Evolutionary conservation across 2,113 vertebrate species (phyloP), one percentile per base, ranked within the genome.

Genomic region (Acanthochromis polyacanthus): DNA sequence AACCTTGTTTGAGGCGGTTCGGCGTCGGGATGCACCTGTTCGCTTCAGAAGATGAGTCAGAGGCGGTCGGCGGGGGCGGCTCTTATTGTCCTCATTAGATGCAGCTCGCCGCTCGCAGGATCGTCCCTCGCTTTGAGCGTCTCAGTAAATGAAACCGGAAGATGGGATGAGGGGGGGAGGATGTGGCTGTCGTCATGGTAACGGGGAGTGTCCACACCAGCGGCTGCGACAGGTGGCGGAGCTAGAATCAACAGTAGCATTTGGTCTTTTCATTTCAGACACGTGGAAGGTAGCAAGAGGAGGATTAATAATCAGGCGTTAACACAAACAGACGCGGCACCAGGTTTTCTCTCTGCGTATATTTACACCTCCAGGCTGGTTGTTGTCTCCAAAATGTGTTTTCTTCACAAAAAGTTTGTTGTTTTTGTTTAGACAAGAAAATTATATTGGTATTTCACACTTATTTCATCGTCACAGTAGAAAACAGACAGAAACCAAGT

Each of bases 11-110:
- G 36, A 80, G 32, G 59, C 25, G 25, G 25, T 25, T 25, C 25
- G 25, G 25, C 3, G 25, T 25, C 70, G 71, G 86, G 89, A 92
- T 80, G 90, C 89, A 90, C 76, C 84, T 93, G 80, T 84, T 73
- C 50, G 85, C 60, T 71, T 81, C 81, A 82, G 86, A 75, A 28
- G 86, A 93, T 90, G 92, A 95, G 86, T 94, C 93, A 80, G 84
- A 91, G 80, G 81, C n/a, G 84, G 87, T 90, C 74, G 87, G 89
- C 87, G 78, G 78, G 62, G 87, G 83, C 52, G 68, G 80, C 72
- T 75, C 63, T 66, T 64, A 52, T 53, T 66, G 62, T 75, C 60
- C 81, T 88, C 80, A 72, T 89, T 83, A 89, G 73, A 62, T 58
- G 55, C 57, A 32, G 73, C 28, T 25, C 64, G 84, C 30, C 78